phyloP scores from a whole-genome alignment of 2,113 vertebrate genomes.

The Mus pahari region DNA sequence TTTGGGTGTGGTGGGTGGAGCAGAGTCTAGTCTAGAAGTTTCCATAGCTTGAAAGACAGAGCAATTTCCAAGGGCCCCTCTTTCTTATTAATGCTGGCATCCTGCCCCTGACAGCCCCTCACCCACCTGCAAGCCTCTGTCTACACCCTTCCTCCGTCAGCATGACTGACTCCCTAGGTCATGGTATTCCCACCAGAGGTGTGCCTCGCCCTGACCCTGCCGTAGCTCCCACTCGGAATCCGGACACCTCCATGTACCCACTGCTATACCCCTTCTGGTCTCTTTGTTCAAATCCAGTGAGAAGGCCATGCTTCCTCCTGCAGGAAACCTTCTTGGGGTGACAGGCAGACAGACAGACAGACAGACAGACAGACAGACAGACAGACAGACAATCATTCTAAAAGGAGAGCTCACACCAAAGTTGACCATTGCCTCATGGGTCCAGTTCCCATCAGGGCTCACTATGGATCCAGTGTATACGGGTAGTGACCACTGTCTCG shows the following conservation, averaged over 20 bases:
- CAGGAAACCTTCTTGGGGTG: not conserved
- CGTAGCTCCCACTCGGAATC: too few species aligned
- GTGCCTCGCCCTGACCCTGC: not conserved
- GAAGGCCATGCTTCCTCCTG: not conserved
- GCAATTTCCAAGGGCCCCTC: not conserved
- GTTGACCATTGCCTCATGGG: not conserved
- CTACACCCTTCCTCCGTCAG: fast-evolving
- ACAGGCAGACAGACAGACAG: not conserved
- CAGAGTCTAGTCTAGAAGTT: not conserved
- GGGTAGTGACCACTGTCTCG: not conserved
- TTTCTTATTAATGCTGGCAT: not conserved
- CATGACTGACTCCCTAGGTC: not conserved
- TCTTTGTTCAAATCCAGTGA: not conserved
- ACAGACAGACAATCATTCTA: not conserved
- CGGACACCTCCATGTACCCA: not conserved
- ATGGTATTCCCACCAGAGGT: not conserved
- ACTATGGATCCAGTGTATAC: not conserved
- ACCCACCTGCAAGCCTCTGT: not conserved
- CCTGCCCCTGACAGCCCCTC: not conserved
- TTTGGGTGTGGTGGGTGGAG: not conserved
- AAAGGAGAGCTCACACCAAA: not conserved
- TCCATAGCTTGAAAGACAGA: not conserved
- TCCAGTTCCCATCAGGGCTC: not conserved
- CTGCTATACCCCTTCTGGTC: not conserved
- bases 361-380: not conserved